phyloP scores from a whole-genome alignment of 1,140 invertebrate genomes.

The Trypoxylus dichotomus region DNA sequence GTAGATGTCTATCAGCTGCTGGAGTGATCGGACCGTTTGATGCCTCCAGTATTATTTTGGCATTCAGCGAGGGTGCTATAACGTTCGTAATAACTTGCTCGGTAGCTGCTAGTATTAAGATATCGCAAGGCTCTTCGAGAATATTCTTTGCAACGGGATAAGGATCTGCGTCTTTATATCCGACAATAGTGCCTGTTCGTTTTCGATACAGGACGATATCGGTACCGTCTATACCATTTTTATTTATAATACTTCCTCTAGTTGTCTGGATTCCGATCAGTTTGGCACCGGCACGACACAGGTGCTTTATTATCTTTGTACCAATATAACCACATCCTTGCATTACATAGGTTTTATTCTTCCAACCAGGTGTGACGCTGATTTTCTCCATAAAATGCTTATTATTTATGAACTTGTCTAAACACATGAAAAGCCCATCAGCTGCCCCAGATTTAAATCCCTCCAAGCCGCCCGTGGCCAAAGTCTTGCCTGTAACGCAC shows the following conservation, averaged over 20 bases:
- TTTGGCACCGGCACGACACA: conserved; percentile 90
- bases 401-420: not conserved
- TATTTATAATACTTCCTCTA: conserved; percentile 91
- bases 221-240: conserved; percentile 74
- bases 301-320: conserved; percentile 94
- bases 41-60: conserved; percentile 91
- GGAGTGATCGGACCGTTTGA: conserved; percentile 98
- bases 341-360: conserved; percentile 95
- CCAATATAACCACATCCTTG: conserved; percentile 99
- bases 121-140: conserved; percentile 93
- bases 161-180: conserved; percentile 87
- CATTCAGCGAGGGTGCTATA: conserved; percentile 90
- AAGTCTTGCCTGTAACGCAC: conserved; percentile 89
- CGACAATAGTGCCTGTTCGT: conserved; percentile 89
- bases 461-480: not conserved
- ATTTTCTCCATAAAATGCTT: not conserved
- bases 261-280: conserved; percentile 95
- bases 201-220: conserved; percentile 79
- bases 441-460: not conserved
- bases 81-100: conserved; percentile 95
- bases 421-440: not conserved
- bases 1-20: conserved; percentile 93
- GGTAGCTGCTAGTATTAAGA: conserved; percentile 94
- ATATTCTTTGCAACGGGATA: conserved; percentile 82
- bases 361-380: conserved; percentile 80